Percentiles rank a stretch among this genome's conserved stretches.
Evolutionary conservation across 2,888 invertebrate genomes (phyloP).

Genomic region (Phortica okadai): DNA sequence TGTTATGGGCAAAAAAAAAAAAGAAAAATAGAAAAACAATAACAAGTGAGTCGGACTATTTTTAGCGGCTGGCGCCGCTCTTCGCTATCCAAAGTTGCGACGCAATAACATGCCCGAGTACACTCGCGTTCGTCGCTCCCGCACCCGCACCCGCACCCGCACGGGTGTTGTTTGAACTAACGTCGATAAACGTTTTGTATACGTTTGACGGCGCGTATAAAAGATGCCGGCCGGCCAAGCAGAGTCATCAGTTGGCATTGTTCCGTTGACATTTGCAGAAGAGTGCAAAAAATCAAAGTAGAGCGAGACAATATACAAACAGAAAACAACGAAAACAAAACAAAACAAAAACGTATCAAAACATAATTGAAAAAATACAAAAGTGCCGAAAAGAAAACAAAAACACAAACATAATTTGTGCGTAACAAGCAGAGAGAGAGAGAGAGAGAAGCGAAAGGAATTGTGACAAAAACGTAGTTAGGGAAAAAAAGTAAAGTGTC

Average conservation of each 20-base stretch:
- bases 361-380: too few relatives aligned
- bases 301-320: not conserved
- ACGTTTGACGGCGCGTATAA: slow-evolving; percentile 9
- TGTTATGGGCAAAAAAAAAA: not conserved
- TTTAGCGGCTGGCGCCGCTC: too few relatives aligned
- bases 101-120: too few relatives aligned
- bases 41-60: not conserved
- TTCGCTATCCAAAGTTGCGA: too few relatives aligned
- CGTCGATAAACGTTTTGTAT: slow-evolving; percentile 9
- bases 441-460: not conserved
- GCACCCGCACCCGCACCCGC: too few relatives aligned
- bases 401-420: too few relatives aligned
- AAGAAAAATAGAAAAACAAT: not conserved
- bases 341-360: not conserved
- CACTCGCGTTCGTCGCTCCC: too few relatives aligned
- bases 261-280: not conserved
- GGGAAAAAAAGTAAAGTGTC: not conserved
- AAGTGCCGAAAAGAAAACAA: too few relatives aligned
- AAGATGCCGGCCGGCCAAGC: not conserved
- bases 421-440: too few relatives aligned
- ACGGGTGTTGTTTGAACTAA: not conserved
- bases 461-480: not conserved
- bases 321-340: not conserved
- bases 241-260: not conserved
- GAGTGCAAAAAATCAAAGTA: not conserved